Evolutionary conservation across 2,797 vertebrate genomes (phyloP).

Genomic region (Leuciscus waleckii): DNA sequence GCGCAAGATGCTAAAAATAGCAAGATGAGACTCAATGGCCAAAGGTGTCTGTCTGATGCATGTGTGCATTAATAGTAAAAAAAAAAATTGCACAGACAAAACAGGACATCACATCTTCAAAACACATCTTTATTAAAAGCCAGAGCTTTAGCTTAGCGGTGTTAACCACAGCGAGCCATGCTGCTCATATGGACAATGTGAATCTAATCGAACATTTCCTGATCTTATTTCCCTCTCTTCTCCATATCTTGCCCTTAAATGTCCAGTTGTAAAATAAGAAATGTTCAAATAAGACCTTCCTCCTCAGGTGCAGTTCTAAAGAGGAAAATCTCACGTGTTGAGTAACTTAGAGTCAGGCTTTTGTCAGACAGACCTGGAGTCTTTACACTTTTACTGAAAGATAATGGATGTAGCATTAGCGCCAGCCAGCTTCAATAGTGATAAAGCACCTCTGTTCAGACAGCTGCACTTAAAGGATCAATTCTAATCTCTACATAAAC

Average conservation of each 20-base stretch:
- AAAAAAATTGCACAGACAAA: background rate
- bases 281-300: constrained; percentile 11
- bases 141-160: background rate
- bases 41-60: background rate
- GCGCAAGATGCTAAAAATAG: too few relatives aligned
- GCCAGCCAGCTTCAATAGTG: constrained; percentile 40
- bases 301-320: constrained; percentile 5
- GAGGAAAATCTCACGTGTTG: constrained; percentile 22
- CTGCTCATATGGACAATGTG: background rate
- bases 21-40: background rate
- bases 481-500: constrained; percentile 47
- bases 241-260: background rate
- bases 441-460: constrained; percentile 47
- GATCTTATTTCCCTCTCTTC: background rate
- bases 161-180: background rate
- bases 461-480: constrained; percentile 54
- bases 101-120: background rate
- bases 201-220: constrained; percentile 1
- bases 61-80: background rate
- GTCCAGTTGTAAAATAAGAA: constrained; percentile 8
- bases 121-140: background rate
- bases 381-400: constrained; percentile 42
- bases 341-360: constrained; percentile 30
- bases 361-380: constrained; percentile 21
- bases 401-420: constrained; percentile 12